Base-by-base conservation (phyloP, 2,113 vertebrate genomes). In the Trachemys scripta region DNA sequence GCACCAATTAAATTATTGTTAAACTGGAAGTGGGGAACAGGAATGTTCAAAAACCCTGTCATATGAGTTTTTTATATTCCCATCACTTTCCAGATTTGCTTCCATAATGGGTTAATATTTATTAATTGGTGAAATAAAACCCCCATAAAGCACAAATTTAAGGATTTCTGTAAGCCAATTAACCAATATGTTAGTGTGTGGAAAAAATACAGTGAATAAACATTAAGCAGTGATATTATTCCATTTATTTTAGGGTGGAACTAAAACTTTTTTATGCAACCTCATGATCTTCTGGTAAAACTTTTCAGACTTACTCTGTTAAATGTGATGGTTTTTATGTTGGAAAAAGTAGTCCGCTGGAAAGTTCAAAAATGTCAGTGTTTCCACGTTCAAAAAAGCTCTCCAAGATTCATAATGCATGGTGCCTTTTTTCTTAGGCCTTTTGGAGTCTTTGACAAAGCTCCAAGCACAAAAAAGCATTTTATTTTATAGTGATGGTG, bases 241-340 rank as follows among this genome's bases (percentile, higher is more conserved):
- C 88, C 87, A 90, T 91, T 75, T 93, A 47, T 93, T 90, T 76
- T 87, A 0, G 45, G 49, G 84, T 96, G 90, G 90, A 49, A 95
- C 90, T 49, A 59, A 96, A 97, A 95, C 80, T 19, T 62, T 83
- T 97, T 80, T 92, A 59, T 91, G 92, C 88, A 88, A 96, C 94
- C 92, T 82, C 94, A 80, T 0, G 8, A 95, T 80, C 78, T 93
- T 92, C 93, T 92, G 93, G 93, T 91, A 90, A 97, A 95, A 86
- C 83, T 84, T 89, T 29, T 93, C 56, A 42, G 56, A 45, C 87
- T 22, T 22, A 22, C 19, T 95, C 45, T 95, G 29, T 91, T 94
- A 91, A 94, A 88, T 96, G 94, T 95, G 96, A 90, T 95, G 35
- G 85, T 85, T 96, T 93, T 95, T 81, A 80, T 5, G 51, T 14